Conservation (phyloP, 2,113 vertebrate species). For the Rhinolophus ferrumequinum region DNA sequence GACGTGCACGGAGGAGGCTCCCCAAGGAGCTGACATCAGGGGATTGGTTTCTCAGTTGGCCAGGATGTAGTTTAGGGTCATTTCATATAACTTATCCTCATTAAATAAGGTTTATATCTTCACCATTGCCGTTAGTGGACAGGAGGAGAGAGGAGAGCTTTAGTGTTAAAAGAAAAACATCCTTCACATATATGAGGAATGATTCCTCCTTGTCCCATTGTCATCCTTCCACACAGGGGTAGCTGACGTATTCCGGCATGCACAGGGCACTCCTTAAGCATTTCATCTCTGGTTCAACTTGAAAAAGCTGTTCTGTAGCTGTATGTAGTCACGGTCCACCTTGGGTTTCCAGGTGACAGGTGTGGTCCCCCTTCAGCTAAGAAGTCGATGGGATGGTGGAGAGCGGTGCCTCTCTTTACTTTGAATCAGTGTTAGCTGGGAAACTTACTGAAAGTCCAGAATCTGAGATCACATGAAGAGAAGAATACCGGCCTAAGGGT, state of each 20-base stretch:
- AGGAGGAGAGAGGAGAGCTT: neutral
- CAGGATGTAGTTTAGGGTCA: neutral
- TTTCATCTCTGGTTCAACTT: conserved; percentile 33
- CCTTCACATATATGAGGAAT: neutral
- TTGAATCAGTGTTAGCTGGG: neutral
- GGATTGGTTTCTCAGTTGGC: neutral
- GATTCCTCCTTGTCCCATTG: neutral
- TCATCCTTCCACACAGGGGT: neutral
- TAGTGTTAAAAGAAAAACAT: neutral
- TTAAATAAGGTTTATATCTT: conserved; percentile 8
- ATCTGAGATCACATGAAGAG: neutral
- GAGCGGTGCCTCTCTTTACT: neutral
- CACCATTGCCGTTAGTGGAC: neutral
- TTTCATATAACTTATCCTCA: neutral
- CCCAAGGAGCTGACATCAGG: neutral
- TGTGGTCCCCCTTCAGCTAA: neutral
- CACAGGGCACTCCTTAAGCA: neutral
- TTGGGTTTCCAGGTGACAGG: neutral
- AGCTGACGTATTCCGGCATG: neutral
- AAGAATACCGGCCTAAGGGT: neutral
- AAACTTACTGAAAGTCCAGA: neutral
- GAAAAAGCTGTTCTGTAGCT: conserved; percentile 61
- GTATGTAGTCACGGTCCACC: neutral
- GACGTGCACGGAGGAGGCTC: neutral
- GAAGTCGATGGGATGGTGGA: neutral